Evolutionary conservation across 2,797 vertebrate species (phyloP), one percentile per base, ranked within the genome.

Genomic region (Phrynocephalus guinanensis): DNA sequence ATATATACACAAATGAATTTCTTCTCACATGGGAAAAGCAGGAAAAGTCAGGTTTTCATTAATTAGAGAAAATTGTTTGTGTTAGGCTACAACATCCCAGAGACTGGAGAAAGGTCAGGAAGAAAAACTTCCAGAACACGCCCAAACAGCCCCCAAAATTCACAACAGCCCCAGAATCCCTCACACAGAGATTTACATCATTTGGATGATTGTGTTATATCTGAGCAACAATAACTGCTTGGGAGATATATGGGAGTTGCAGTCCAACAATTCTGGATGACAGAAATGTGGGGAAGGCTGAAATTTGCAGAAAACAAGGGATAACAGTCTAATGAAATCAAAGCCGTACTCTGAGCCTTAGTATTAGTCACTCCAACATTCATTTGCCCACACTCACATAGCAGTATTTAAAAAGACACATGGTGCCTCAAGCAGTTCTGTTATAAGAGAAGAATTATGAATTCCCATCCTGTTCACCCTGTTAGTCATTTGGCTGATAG

Each of bases 341-440:
- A 89, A 76, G 4, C 63, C 82, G 24, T 85, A 56, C 72, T 89
- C 8, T 71, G 81, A 78, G 44, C 83, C 88, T 91, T 88, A 88
- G 52, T 80, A 88, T 73, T 93, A 94, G 83, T 89, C 80, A 92
- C 82, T 85, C 50, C 79, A 3, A 83, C 91, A 82, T 91, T 60
- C 67, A 11, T 81, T 85, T 87, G 82, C 60, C 79, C 78, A 88
- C 76, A 63, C 72, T 83, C 50, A 50, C n/a, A 26, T 50, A 68
- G 26, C 72, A 84, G 66, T 86, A 71, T 87, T 92, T 66, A 76
- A 90, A 92, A 91, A 89, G 86, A 89, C 90, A 92, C 81, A 82
- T 22, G 50, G 87, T 89, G 88, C 90, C 89, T 84, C 79, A 78
- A 86, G 89, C 89, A 91, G 33, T 79, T 3, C 85, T 86, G 52